Conservation (phyloP, 1,140 invertebrate genomes). For the Sitobion miscanthi region DNA sequence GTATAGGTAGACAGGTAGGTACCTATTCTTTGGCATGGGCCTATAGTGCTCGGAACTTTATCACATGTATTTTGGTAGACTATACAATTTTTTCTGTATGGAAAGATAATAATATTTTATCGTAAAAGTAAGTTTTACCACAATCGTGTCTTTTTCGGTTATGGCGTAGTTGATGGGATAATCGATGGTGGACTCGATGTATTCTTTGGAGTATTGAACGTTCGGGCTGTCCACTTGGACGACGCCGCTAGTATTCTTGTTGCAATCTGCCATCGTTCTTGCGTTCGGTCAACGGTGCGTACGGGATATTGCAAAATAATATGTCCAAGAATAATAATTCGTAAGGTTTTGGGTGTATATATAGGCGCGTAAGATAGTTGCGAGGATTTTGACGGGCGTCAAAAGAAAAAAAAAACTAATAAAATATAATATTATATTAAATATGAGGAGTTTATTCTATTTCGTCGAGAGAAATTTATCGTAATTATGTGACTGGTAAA, state of each 20-base stretch:
- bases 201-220: background rate
- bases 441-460: too few species aligned
- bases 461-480: background rate
- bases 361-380: too few species aligned
- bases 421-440: background rate
- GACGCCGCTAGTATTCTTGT: background rate
- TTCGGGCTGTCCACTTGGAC: constrained; percentile 30
- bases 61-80: too few species aligned
- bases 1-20: too few species aligned
- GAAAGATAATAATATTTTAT: background rate
- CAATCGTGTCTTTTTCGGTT: background rate
- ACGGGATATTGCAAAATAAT: background rate
- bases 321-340: background rate
- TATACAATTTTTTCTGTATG: background rate
- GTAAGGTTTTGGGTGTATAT: background rate
- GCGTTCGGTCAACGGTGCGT: background rate
- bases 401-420: background rate
- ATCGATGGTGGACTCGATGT: constrained; percentile 36
- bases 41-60: too few species aligned
- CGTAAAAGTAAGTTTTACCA: constrained; percentile 16
- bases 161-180: constrained; percentile 38
- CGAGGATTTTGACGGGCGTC: too few species aligned
- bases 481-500: background rate
- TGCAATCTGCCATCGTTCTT: background rate
- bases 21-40: too few species aligned